Conservation (phyloP, 2,888 invertebrate genomes). For the Saturnia japonica region DNA sequence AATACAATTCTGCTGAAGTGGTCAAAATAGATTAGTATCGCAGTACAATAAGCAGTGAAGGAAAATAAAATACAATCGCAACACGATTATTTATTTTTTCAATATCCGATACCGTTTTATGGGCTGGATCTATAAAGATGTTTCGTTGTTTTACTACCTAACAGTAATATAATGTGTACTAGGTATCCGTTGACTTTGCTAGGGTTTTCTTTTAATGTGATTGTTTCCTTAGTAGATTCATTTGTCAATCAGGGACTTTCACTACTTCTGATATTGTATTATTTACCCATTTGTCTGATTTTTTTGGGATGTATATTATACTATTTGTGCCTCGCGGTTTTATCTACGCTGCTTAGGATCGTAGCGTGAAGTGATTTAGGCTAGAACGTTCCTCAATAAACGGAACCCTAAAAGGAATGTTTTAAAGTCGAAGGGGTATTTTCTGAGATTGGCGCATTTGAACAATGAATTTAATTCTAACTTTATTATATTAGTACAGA, state of each 20-base stretch:
- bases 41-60: not conserved
- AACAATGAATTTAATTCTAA: too few relatives aligned
- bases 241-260: too few relatives aligned
- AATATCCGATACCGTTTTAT: conserved; percentile 3
- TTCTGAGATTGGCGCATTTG: too few relatives aligned
- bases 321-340: too few relatives aligned
- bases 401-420: too few relatives aligned
- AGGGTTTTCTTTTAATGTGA: not conserved
- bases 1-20: not conserved
- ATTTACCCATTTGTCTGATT: too few relatives aligned
- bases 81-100: not conserved
- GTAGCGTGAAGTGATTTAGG: too few relatives aligned
- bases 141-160: not conserved
- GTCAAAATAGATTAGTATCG: not conserved
- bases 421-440: too few relatives aligned
- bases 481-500: too few relatives aligned
- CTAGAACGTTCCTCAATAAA: too few relatives aligned
- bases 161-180: not conserved
- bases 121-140: not conserved
- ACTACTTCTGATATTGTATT: not conserved
- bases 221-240: not conserved
- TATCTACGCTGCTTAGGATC: too few relatives aligned
- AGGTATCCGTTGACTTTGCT: not conserved
- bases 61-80: not conserved
- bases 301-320: too few relatives aligned